Evolutionary conservation across 2,113 vertebrate genomes (phyloP), one percentile per base, ranked within the genome.

Genomic region (Gadus macrocephalus): DNA sequence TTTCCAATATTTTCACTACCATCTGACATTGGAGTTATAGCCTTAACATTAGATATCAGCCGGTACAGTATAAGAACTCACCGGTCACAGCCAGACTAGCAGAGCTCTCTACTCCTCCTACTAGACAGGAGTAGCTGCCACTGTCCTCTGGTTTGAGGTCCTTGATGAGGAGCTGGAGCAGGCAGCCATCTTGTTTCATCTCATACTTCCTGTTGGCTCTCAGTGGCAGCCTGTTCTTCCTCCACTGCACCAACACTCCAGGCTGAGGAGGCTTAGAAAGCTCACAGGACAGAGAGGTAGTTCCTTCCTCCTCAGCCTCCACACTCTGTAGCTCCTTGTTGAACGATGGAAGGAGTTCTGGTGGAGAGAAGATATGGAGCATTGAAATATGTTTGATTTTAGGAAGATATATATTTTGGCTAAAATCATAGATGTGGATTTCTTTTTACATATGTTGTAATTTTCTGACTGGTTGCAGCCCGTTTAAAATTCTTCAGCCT

Each of bases 51-150:
- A 49, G 8, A 49, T 49, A 9, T 49, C 42, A 49, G 12, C 42
- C 42, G 12, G 42, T 49, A 9, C 42, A 49, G 8, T 42, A 6
- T 12, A 49, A 12, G 9, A 11, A 1, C 9, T 9, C 12, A 49
- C 42, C 95, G 88, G 85, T 93, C 67, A 97, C 94, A 0, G 62
- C 83, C 25, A 96, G 83, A 1, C 76, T 87, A 5, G 93, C 88
- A 20, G 81, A 61, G 35, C 71, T 91, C 87, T 1, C 88, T 89
- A 58, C 78, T 87, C 75, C 62, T 88, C 79, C 0, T 55, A 0
- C 0, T 62, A 82, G 63, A 25, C 93, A 95, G 68, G 81, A 82
- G 35, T 94, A 95, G 66, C 91, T 85, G 1, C 93, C 93, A 0
- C 88, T 79, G 66, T 94, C 93, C 3, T 86, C 68, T 1, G 84